Evolutionary conservation across 1,140 invertebrate species (phyloP), one percentile per base, ranked within the genome.

Genomic region (Anastrepha ludens): DNA sequence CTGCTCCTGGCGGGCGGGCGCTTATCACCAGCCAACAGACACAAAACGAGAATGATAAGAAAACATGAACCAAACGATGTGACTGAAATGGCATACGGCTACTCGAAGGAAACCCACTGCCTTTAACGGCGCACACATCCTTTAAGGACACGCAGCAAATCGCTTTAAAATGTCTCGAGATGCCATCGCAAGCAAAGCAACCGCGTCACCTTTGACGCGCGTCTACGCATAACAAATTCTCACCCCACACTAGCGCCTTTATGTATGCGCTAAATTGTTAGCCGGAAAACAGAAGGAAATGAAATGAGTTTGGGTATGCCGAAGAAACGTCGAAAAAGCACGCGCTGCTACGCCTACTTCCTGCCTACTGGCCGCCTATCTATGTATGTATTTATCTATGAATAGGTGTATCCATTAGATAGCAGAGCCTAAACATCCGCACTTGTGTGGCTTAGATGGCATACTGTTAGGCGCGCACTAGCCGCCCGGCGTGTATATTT

Each of bases 301-400:
- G 17, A 17, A 44, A 47, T 8, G 44, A 17, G 15, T 74, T 39
- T 74, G n/a, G 11, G 41, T 74, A 74, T 74, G 15, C 47, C 15
- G 17, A 39, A 17, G 15, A 47, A 50, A 74, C 15, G 70, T 2
- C 41, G 11, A 58, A 81, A 58, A 81, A 55, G 47, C 47, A 74
- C 50, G 74, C 74, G 47, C 74, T 81, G 47, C 74, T 81, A 81
- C 47, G 74, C 74, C 74, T 81, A 81, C 74, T 47, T 47, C 41
- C 74, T n/a, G 74, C 47, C 44, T 20, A 81, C 74, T 20, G 11
- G 64, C 29, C 29, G 17, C 17, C 8, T 17, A 4, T 50, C 44
- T 11, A 74, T 74, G 29, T 17, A 15, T 44, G 11, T 20, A 74
- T n/a, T 17, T n/a, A 17, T 17, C 17, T 67, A 39, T 67, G 29